Evolutionary conservation across 2,888 invertebrate species (phyloP).

Genomic region (Buathra laborator): DNA sequence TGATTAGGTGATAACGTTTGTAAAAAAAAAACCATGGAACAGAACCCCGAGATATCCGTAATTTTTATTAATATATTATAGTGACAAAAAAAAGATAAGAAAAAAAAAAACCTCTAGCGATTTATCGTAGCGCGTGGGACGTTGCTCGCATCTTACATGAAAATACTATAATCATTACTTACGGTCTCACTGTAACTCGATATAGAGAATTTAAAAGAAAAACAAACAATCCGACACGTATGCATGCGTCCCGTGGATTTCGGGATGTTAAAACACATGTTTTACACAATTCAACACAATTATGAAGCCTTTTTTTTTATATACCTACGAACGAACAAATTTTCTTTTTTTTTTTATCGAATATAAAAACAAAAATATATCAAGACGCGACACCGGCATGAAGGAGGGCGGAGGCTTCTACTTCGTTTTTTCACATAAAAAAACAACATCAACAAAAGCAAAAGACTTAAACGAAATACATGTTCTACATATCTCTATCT

Average conservation of each 20-base stretch:
- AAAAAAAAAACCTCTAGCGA: slow-evolving; percentile 60
- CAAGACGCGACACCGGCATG: slow-evolving; percentile 59
- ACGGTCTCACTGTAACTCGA: slow-evolving; percentile 71
- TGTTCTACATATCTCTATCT: slow-evolving; percentile 78
- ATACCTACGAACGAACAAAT: slow-evolving; percentile 33
- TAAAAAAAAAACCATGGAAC: slow-evolving; percentile 73
- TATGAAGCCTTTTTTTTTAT: slow-evolving; percentile 35
- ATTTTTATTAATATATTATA: slow-evolving; percentile 81
- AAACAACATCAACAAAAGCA: slow-evolving; percentile 50
- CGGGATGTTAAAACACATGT: slow-evolving; percentile 38
- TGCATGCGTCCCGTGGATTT: slow-evolving; percentile 38
- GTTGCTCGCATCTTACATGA: slow-evolving; percentile 67
- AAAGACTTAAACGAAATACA: slow-evolving; percentile 64
- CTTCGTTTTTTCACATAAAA: slow-evolving; percentile 67
- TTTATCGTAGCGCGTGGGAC: slow-evolving; percentile 66
- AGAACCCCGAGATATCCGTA: slow-evolving; percentile 73
- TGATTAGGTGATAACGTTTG: slow-evolving; percentile 79
- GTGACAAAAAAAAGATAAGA: slow-evolving; percentile 71
- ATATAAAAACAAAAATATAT: slow-evolving; percentile 47
- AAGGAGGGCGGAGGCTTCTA: slow-evolving; percentile 56
- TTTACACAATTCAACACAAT: slow-evolving; percentile 41
- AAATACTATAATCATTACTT: slow-evolving; percentile 72
- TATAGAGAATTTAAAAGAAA: slow-evolving; percentile 55
- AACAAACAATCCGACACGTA: slow-evolving; percentile 59
- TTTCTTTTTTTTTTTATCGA: neutral